A percentile compares a stretch with the other conserved stretches of the same genome.
phyloP scores from a whole-genome alignment of 2,797 vertebrate species.

The Heliangelus exortis region DNA sequence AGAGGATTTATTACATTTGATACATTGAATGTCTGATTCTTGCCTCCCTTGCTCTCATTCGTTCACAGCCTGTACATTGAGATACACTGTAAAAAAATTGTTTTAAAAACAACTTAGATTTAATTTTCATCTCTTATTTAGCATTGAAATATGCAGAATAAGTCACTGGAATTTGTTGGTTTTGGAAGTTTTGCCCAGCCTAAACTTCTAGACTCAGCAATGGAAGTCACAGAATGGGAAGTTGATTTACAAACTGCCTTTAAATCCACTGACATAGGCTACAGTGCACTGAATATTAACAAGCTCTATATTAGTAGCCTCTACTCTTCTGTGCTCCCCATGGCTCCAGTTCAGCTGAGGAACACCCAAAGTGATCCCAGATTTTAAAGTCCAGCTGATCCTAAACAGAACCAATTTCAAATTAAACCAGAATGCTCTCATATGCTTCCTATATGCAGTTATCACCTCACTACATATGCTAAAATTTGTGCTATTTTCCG shows the following conservation, averaged over 20 bases:
- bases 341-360: slow-evolving; percentile 30
- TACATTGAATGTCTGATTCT: slow-evolving; percentile 73
- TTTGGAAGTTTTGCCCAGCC: neutral
- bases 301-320: slow-evolving; percentile 49
- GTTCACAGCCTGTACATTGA: slow-evolving; percentile 34
- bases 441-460: neutral
- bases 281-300: slow-evolving; percentile 58
- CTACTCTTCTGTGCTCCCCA: neutral
- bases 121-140: slow-evolving; percentile 48
- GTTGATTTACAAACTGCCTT: slow-evolving; percentile 60
- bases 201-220: neutral
- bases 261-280: slow-evolving; percentile 40
- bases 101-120: neutral
- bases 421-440: slow-evolving; percentile 35
- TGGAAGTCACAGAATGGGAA: neutral
- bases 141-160: neutral
- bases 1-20: slow-evolving; percentile 79
- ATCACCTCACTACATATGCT: neutral
- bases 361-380: slow-evolving; percentile 64
- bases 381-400: slow-evolving; percentile 47
- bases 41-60: slow-evolving; percentile 46
- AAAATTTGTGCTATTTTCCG: neutral
- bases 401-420: slow-evolving; percentile 51
- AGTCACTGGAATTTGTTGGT: neutral
- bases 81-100: neutral